phyloP scores from a whole-genome alignment of 2,888 invertebrate species.

The Hermaeophaga mercurialis region DNA sequence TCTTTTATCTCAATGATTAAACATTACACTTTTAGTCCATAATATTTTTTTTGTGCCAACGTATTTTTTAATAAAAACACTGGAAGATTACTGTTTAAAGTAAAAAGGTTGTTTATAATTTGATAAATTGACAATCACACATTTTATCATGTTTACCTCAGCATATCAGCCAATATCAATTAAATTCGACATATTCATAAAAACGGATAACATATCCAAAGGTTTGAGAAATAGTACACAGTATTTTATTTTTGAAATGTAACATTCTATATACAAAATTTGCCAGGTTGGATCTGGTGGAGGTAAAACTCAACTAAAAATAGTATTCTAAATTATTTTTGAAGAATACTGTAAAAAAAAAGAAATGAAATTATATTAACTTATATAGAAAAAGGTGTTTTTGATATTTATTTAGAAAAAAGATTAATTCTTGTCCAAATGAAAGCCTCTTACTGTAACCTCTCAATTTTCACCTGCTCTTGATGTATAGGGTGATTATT shows the following conservation, averaged over 20 bases:
- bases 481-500: constrained; percentile 7
- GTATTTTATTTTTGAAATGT: constrained; percentile 3
- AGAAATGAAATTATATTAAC: constrained; percentile 20
- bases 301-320: constrained; percentile 22
- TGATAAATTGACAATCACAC: neutral
- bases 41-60: too few relatives aligned
- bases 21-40: too few relatives aligned
- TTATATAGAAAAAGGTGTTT: constrained; percentile 18
- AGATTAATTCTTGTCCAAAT: constrained; percentile 22
- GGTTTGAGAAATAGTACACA: neutral
- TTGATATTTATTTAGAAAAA: constrained; percentile 19
- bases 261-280: constrained; percentile 4
- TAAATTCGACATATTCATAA: neutral
- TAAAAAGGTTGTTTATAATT: neutral
- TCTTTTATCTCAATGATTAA: too few relatives aligned
- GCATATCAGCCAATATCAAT: constrained; percentile 7
- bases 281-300: constrained; percentile 25
- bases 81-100: too few relatives aligned
- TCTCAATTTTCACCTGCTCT: constrained; percentile 10
- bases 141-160: neutral
- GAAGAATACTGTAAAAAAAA: constrained; percentile 17
- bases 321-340: constrained; percentile 12
- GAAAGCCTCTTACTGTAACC: constrained; percentile 15
- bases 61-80: too few relatives aligned
- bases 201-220: neutral